Percentiles rank a stretch among this genome's conserved stretches.
These are phyloP conservation scores for Psephotus haematonotus DNA, from an alignment of 2,113 vertebrate species.

Conservation along the genomic window DNA sequence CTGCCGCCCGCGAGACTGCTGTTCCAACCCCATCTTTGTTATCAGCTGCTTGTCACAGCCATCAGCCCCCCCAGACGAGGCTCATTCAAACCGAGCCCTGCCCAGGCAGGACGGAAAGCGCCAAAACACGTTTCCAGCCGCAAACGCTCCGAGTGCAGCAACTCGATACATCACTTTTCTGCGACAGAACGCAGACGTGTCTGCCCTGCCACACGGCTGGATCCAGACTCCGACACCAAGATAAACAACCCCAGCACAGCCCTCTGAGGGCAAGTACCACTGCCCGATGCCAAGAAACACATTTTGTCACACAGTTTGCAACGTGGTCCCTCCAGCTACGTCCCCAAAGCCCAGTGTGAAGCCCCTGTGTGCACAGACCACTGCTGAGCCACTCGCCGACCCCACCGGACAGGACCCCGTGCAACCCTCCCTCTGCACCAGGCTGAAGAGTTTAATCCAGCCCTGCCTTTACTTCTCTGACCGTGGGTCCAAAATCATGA, in stretches of 20 bases:
- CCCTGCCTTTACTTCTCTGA: not conserved
- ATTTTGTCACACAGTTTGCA: not conserved
- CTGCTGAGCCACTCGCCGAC: rapidly evolving
- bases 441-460: not conserved
- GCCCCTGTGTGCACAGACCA: not conserved
- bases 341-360: not conserved
- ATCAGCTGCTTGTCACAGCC: not conserved
- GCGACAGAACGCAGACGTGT: not conserved
- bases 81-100: not conserved
- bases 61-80: rapidly evolving
- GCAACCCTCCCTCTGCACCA: not conserved
- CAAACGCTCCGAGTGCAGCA: not conserved
- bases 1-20: rapidly evolving
- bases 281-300: not conserved
- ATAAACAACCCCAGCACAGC: not conserved
- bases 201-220: not conserved
- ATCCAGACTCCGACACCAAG: not conserved
- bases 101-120: rapidly evolving
- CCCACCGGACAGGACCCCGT: rapidly evolving
- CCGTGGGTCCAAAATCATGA: not conserved
- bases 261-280: not conserved
- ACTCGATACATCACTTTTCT: not conserved
- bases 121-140: not conserved
- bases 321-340: not conserved
- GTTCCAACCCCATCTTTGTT: rapidly evolving